Conservation (phyloP, 2,888 invertebrate species). For the Drosophila atripex region DNA sequence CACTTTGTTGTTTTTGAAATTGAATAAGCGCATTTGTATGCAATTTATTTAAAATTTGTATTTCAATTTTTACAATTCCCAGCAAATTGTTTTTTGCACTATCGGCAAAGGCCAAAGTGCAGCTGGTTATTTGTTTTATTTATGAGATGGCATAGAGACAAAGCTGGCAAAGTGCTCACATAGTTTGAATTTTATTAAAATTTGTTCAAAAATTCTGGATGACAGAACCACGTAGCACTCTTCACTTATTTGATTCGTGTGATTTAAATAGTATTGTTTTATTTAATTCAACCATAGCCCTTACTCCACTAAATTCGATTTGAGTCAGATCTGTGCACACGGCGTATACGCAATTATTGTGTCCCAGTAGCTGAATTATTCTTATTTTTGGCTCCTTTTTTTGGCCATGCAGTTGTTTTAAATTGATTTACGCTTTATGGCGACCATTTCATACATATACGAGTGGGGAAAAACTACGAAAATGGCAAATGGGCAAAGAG, state of each 20-base stretch:
- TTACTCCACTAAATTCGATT: slow-evolving; percentile 38
- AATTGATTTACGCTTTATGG: slow-evolving; percentile 60
- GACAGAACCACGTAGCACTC: not conserved
- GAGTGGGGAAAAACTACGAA: slow-evolving; percentile 39
- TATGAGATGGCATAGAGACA: slow-evolving; percentile 8
- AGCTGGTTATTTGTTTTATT: slow-evolving; percentile 27
- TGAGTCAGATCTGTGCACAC: slow-evolving; percentile 22
- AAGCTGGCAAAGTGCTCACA: slow-evolving; percentile 5
- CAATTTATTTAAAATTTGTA: slow-evolving; percentile 73
- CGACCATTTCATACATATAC: slow-evolving; percentile 66
- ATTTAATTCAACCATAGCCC: slow-evolving; percentile 9
- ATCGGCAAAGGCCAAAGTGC: slow-evolving; percentile 50
- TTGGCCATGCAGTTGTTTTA: slow-evolving; percentile 36
- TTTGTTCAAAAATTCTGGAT: not conserved
- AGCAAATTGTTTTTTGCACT: slow-evolving; percentile 60
- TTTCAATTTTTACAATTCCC: slow-evolving; percentile 37
- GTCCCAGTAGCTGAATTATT: slow-evolving; percentile 1
- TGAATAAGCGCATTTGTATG: slow-evolving; percentile 71
- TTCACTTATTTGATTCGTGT: slow-evolving; percentile 23
- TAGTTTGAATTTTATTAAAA: slow-evolving; percentile 10
- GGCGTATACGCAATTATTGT: slow-evolving; percentile 50
- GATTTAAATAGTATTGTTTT: slow-evolving; percentile 7
- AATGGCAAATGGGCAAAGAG: slow-evolving; percentile 17
- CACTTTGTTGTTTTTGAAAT: slow-evolving; percentile 53
- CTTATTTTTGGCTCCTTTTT: slow-evolving; percentile 17